Base-by-base conservation (phyloP, 1,140 invertebrate species). In the Atta cephalotes region DNA sequence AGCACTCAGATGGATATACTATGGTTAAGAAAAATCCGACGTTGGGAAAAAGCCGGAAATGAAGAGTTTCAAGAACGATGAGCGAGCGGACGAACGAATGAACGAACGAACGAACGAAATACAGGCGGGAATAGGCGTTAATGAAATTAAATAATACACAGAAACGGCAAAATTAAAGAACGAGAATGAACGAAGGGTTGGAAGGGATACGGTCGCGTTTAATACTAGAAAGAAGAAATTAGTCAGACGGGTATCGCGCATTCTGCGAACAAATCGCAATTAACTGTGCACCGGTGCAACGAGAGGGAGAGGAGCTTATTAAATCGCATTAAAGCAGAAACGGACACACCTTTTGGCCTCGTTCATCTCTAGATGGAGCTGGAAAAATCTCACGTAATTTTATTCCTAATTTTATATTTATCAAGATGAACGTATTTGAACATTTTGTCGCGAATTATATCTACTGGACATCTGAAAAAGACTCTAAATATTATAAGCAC, bases 261-360 rank as follows among this genome's bases (percentile, higher is more conserved):
- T 89, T 86, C 84, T 66, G 21, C 71, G 88, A 89, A 89, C 88
- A 89, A 89, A 89, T 89, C 85, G 87, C 88, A 89, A 89, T 89
- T 89, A 89, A 89, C 88, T 28, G 86, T 77, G 56, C 68, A 77
- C 62, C 82, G 62, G 49, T n/a, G 88, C 49, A 72, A 45, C 68
- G 12, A 25, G 2, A 16, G 9, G 5, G 10, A 12, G 45, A 0
- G 10, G 49, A 14, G 28, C 84, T 71, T 82, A 81, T 89, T 89
- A 89, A 89, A 89, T 89, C 87, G 87, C 77, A 81, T 89, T 89
- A 89, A 89, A 89, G 56, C 56, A 65, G 82, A 31, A 58, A 86
- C 77, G 35, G 39, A 28, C 71, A 82, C 45, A 51, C 35, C 49
- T 65, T 66, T 71, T 53, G 68, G 25, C 28, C 49, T 56, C 49